A percentile compares a stretch with the other conserved stretches of the same genome.
phyloP scores from a whole-genome alignment of 2,797 vertebrate genomes.

The Phataginus tricuspis region DNA sequence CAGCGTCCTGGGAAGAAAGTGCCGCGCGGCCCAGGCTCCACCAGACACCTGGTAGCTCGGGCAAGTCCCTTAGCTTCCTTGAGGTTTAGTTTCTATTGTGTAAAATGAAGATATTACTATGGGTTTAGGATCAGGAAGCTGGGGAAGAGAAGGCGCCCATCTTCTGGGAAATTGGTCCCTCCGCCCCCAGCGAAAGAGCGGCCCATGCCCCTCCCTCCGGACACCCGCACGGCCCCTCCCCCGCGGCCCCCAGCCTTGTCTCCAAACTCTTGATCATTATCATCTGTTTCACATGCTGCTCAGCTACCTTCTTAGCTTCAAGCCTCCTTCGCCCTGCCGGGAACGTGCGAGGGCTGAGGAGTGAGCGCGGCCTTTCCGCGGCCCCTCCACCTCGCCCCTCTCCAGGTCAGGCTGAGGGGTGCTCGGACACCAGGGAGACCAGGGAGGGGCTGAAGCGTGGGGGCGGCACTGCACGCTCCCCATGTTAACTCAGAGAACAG shows the following conservation, averaged over 20 bases:
- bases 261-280: not conserved
- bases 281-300: not conserved
- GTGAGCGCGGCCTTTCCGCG: too few species aligned
- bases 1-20: not conserved
- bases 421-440: not conserved
- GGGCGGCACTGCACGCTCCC: fast-evolving
- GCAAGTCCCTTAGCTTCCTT: not conserved
- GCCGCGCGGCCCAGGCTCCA: not conserved
- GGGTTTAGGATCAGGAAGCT: not conserved
- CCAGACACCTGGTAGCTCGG: not conserved
- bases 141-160: not conserved
- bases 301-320: not conserved
- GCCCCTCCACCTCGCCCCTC: too few species aligned
- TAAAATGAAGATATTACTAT: not conserved
- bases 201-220: not conserved
- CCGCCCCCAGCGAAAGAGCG: not conserved
- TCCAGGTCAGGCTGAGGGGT: not conserved
- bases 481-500: not conserved
- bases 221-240: not conserved
- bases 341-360: not conserved
- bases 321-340: not conserved
- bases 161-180: not conserved
- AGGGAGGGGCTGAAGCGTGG: fast-evolving
- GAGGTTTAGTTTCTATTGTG: not conserved
- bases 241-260: not conserved